Conservation (phyloP, 2,797 vertebrate species). For the Lepus oiostolus region DNA sequence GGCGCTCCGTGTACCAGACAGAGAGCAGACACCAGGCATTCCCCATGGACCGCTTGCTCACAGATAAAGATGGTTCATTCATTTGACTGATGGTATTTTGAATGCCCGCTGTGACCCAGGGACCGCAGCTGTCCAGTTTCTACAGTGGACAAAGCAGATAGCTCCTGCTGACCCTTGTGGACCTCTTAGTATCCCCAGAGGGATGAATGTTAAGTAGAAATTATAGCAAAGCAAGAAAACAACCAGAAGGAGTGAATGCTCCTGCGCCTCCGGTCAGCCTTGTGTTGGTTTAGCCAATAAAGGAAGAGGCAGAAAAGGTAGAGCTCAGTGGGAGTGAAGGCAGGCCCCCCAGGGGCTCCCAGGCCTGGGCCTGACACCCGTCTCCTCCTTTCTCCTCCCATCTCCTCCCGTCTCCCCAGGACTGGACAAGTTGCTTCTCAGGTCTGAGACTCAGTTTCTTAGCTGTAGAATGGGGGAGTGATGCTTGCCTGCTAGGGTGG, state of each 20-base stretch:
- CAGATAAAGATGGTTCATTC: neutral
- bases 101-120: neutral
- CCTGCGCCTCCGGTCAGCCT: neutral
- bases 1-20: neutral
- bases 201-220: neutral
- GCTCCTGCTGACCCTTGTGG: neutral
- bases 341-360: accelerated
- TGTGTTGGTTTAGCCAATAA: neutral
- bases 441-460: neutral
- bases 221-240: neutral
- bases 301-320: neutral
- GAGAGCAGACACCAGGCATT: neutral
- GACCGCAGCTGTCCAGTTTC: neutral
- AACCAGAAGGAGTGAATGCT: neutral
- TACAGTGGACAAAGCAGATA: neutral
- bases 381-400: neutral
- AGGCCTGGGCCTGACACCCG: neutral
- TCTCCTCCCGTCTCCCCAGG: neutral
- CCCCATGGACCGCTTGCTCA: neutral
- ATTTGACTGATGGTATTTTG: neutral
- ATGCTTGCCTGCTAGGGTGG: neutral
- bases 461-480: neutral
- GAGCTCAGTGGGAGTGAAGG: accelerated
- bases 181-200: neutral
- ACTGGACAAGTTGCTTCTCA: neutral